Evolutionary conservation across 2,888 invertebrate species (phyloP).

Genomic region (Rhagophthalmus giganteus): DNA sequence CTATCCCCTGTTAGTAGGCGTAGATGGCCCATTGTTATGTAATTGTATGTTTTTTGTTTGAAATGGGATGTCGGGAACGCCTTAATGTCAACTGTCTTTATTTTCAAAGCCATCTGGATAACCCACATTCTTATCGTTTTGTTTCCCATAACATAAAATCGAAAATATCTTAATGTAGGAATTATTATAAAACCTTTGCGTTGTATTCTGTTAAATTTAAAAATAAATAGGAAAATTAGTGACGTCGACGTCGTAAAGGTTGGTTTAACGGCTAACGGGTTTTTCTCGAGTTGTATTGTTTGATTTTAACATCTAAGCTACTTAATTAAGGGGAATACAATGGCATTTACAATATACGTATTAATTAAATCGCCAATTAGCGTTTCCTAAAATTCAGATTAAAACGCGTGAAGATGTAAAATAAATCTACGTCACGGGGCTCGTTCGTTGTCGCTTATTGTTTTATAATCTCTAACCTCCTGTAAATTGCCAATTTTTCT

Average conservation of each 20-base stretch:
- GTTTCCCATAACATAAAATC: background rate
- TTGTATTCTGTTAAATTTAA: too few relatives aligned
- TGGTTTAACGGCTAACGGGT: too few relatives aligned
- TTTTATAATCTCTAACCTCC: constrained; percentile 7
- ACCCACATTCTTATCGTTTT: constrained; percentile 12
- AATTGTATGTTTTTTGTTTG: constrained; percentile 56
- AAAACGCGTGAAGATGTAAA: constrained; percentile 1
- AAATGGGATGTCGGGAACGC: constrained; percentile 54
- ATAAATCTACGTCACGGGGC: background rate
- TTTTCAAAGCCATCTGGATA: constrained; percentile 50
- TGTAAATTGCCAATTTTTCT: constrained; percentile 18
- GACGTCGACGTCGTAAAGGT: too few relatives aligned
- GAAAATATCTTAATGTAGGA: background rate
- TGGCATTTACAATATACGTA: too few relatives aligned
- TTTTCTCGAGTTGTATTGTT: too few relatives aligned
- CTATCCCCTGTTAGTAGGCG: constrained; percentile 56
- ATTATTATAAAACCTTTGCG: background rate
- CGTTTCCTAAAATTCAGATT: too few relatives aligned
- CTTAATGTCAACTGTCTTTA: constrained; percentile 55
- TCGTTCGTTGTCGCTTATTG: constrained; percentile 7
- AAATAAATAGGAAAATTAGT: too few relatives aligned
- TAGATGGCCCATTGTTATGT: constrained; percentile 56
- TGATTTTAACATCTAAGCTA: too few relatives aligned
- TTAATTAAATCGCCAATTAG: too few relatives aligned
- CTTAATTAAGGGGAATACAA: too few relatives aligned